Percentiles rank a stretch among this genome's conserved stretches.
Evolutionary conservation across 2,797 vertebrate species (phyloP).

Genomic region (Gymnothorax javanicus): DNA sequence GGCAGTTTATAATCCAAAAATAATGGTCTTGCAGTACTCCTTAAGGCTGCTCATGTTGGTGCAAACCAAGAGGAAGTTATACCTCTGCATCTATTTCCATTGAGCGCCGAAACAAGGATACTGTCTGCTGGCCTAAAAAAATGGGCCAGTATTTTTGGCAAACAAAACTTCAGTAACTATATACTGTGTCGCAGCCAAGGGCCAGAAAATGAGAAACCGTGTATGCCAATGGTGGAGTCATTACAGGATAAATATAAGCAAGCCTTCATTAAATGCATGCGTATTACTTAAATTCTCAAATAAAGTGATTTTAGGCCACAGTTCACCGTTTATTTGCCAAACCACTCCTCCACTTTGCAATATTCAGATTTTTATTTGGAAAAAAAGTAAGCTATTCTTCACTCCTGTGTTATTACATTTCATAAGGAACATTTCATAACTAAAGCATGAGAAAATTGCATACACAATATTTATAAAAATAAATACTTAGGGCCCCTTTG

Average conservation of each 20-base stretch:
- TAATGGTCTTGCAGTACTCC: background rate
- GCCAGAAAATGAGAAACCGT: background rate
- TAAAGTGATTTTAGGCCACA: background rate
- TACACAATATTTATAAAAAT: too few species aligned
- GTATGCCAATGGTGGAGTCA: background rate
- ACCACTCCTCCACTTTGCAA: background rate
- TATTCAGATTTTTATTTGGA: background rate
- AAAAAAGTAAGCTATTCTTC: background rate
- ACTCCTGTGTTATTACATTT: background rate
- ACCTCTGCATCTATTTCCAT: background rate
- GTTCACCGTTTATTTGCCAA: background rate
- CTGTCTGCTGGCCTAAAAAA: conserved; percentile 9
- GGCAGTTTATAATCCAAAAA: conserved; percentile 18
- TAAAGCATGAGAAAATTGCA: too few species aligned
- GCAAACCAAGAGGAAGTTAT: background rate
- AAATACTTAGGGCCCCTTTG: too few species aligned
- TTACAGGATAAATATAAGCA: background rate
- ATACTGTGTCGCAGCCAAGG: background rate
- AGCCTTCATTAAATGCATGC: background rate
- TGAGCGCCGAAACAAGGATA: background rate
- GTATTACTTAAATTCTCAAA: background rate
- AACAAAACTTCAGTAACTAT: background rate
- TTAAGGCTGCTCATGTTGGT: background rate
- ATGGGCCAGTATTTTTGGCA: conserved; percentile 10
- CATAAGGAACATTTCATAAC: background rate